phyloP scores from a whole-genome alignment of 2,113 vertebrate genomes.

The Jacana jacana region DNA sequence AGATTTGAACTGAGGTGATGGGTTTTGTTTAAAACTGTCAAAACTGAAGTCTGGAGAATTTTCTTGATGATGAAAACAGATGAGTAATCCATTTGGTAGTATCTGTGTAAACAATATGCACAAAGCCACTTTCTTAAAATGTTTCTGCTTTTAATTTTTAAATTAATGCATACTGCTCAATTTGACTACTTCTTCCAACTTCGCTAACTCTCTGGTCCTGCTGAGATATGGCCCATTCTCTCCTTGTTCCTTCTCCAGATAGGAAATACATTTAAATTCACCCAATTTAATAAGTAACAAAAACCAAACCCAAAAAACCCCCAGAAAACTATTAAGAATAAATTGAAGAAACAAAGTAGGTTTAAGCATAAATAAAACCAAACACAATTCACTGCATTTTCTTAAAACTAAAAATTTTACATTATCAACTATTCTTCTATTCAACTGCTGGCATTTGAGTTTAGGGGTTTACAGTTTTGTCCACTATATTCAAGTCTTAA shows the following conservation, averaged over 20 bases:
- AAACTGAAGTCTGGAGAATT: conserved; percentile 25
- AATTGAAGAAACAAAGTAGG: background rate
- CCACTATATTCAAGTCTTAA: background rate
- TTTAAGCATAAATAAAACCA: background rate
- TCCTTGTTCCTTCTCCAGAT: background rate
- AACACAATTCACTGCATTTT: background rate
- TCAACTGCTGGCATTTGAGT: background rate
- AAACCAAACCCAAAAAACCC: no score
- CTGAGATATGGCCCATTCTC: background rate
- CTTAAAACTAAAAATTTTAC: background rate
- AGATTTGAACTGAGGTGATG: background rate
- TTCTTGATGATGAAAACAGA: conserved; percentile 28
- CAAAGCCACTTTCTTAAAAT: background rate
- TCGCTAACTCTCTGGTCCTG: background rate
- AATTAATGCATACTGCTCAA: conserved; percentile 3
- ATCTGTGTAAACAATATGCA: conserved; percentile 3
- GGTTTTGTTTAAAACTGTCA: conserved; percentile 48
- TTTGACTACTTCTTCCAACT: conserved; percentile 15
- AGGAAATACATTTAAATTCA: background rate
- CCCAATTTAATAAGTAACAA: background rate
- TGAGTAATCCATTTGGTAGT: conserved; percentile 20
- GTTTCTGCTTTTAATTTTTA: background rate
- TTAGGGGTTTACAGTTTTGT: background rate
- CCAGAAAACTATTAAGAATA: background rate
- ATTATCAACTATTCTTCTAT: background rate